These are phyloP conservation scores for Ceratosolen solmsi DNA, from an alignment of 1,140 invertebrate genomes.

Conservation along the genomic window DNA sequence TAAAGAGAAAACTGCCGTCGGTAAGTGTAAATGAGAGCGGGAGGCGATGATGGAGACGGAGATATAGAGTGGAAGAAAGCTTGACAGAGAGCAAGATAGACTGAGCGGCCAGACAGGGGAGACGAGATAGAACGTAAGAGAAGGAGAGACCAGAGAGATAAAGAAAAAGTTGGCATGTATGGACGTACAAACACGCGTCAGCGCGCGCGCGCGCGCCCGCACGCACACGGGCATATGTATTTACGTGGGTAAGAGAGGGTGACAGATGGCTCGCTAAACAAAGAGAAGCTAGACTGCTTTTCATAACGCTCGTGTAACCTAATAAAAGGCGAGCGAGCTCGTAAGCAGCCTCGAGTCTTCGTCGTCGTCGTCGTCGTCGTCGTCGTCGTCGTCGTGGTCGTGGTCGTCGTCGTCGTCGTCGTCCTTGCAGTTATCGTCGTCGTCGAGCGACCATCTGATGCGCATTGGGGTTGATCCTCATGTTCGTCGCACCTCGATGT, in stretches of 20 bases:
- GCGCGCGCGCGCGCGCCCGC: no score
- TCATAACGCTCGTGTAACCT: slow-evolving; percentile 61
- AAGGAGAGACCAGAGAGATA: slow-evolving; percentile 35
- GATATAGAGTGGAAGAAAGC: slow-evolving; percentile 1
- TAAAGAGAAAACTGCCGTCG: slow-evolving; percentile 29
- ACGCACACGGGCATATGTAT: not conserved
- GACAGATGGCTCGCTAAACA: slow-evolving; percentile 65
- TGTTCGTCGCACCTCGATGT: not conserved
- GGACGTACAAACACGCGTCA: no score
- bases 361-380: slow-evolving; percentile 51
- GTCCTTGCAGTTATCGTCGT: slow-evolving; percentile 32
- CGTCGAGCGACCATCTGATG: slow-evolving; percentile 55
- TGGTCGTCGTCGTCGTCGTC: not conserved
- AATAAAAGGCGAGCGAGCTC: slow-evolving; percentile 58
- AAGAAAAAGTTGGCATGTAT: slow-evolving; percentile 42
- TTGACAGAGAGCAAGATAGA: not conserved
- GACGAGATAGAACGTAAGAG: not conserved
- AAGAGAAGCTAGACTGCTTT: slow-evolving; percentile 62
- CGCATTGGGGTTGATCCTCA: not conserved
- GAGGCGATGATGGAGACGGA: not conserved
- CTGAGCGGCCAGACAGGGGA: not conserved
- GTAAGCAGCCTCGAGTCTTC: slow-evolving; percentile 28
- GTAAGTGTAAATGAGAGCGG: not conserved
- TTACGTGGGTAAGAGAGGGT: slow-evolving; percentile 51
- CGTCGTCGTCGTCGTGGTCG: not conserved